Base-by-base conservation (phyloP, 2,888 invertebrate species). In the Lucinisca nassula region DNA sequence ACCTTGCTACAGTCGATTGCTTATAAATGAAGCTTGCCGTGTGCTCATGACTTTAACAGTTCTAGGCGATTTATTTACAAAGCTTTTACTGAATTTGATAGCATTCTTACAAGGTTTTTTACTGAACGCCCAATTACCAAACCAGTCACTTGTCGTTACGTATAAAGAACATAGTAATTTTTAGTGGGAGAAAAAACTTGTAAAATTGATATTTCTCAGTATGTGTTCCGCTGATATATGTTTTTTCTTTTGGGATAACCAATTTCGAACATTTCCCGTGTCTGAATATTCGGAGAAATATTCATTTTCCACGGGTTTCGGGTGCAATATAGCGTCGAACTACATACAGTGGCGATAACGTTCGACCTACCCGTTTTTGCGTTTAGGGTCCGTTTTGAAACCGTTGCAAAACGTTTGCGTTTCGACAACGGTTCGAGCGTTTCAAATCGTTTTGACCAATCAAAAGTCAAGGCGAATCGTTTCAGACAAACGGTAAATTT, bases 1-100 rank as follows among this genome's bases (percentile, higher is more conserved):
- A 81, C 67, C 75, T 61, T 51, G 85, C 75, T 78, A 82, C 89
- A 90, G 87, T 51, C 89, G 89, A 90, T 90, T 88, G 88, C 88
- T 82, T 84, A 84, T 86, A 90, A 90, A 90, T 90, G 90, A 90
- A 86, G 88, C 90, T 83, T 86, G 82, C 77, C 85, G 76, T 70
- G 79, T 49, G 74, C n/a, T 45, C 82, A 86, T 88, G 84, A 82
- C 75, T 90, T 90, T 84, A 88, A 80, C 90, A 90, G 90, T 88
- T 80, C 80, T 79, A 73, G 73, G 86, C 80, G 82, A 86, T 88
- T 90, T 88, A 79, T 88, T 90, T 90, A 90, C 89, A 90, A 87
- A 85, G 87, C 87, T 61, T 82, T 70, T 55, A 61, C 75, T 76
- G 75, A 90, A 90, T 85, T 85, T 87, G 89, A 90, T 90, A 82